Evolutionary conservation across 2,888 invertebrate species (phyloP), one percentile per base, ranked within the genome.

Genomic region (Erebia epiphron): DNA sequence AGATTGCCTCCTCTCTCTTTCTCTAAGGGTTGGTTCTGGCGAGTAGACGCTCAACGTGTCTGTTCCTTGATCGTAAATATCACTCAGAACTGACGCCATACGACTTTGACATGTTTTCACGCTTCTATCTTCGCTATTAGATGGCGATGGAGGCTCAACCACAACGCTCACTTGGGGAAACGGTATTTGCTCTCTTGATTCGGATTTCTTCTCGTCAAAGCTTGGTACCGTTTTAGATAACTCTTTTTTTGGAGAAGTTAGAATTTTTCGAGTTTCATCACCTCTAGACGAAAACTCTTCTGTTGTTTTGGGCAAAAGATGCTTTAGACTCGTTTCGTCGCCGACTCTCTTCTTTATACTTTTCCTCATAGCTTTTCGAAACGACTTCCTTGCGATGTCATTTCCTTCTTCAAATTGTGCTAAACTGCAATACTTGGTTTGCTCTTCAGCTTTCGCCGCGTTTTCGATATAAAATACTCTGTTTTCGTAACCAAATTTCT

Each of bases 341-440:
- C 76, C 75, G 1, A 82, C 79, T 18, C 87, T 84, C 66, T 94
- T 94, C 75, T 93, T 93, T 3, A 91, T 79, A 75, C 93, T 94
- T 70, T 89, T 93, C 57, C 84, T 85, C 7, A 91, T 72, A 14
- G 90, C 89, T 73, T 92, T 93, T 79, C 95, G 96, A 83, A 97
- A 96, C 2, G 97, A 97, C 83, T 95, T 95, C 62, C 97, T 94
- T 0, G 96, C 97, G 73, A 97, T 97, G 83, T 97, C 97, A 85
- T 95, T 97, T 21, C 97, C 97, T 88, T 97, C 97, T 72, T 96
- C 96, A 80, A 97, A 97, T 77, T 97, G 96, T 1, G 97, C 97
- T 79, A 97, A 89, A 80, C 97, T 97, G 84, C 97, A 97, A 81
- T 95, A 96, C 76, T 95, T 96, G 61, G 95, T 94, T 68, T 95